These are phyloP conservation scores for Sialia sialis DNA, from an alignment of 2,113 vertebrate species.

Conservation along the genomic window DNA sequence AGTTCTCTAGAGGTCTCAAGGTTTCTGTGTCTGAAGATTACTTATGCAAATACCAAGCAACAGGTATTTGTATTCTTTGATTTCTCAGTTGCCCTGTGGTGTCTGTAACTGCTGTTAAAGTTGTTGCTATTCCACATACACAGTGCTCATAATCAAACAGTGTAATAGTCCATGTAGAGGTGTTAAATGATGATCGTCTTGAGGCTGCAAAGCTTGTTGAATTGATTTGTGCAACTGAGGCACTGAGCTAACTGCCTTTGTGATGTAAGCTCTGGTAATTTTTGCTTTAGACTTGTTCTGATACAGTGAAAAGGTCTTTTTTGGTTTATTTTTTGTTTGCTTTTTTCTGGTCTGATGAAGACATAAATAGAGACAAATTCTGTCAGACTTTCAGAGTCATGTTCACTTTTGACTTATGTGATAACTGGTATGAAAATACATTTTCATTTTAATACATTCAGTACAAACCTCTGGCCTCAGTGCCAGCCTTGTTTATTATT, in stretches of 20 bases:
- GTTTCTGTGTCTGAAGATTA: background rate
- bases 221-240: background rate
- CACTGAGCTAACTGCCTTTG: background rate
- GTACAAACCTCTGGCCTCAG: background rate
- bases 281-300: background rate
- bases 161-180: background rate
- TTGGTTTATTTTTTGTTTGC: accelerated
- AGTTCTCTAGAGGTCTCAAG: background rate
- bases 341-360: background rate
- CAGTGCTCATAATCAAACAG: background rate
- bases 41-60: background rate
- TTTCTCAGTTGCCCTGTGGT: background rate
- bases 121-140: background rate
- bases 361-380: background rate
- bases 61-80: background rate
- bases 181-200: background rate
- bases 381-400: background rate
- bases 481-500: background rate
- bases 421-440: background rate
- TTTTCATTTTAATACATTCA: background rate
- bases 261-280: background rate
- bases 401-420: background rate
- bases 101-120: background rate
- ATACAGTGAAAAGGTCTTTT: background rate
- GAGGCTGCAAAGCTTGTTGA: background rate